Conservation (phyloP, 92 coral and sea anemone genomes). For the Zoanthus gigantus region DNA sequence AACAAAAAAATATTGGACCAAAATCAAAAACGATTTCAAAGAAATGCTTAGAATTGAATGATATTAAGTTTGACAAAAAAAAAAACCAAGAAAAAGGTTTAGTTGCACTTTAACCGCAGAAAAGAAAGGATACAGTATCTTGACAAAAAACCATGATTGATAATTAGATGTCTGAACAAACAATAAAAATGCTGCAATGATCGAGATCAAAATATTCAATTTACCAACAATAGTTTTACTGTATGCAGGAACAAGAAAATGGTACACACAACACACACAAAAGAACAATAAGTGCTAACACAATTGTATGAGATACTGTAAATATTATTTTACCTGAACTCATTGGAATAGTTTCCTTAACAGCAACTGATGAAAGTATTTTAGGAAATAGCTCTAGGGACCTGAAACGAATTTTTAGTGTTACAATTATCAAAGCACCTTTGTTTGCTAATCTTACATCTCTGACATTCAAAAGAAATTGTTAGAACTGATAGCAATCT, state of each 20-base stretch:
- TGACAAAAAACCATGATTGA: neutral
- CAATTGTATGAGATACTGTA: neutral
- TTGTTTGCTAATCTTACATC: too few species aligned
- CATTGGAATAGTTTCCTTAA: slow-evolving; percentile 88
- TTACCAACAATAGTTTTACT: neutral
- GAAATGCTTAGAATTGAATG: too few species aligned
- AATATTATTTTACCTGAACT: slow-evolving; percentile 67
- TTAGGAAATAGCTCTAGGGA: slow-evolving; percentile 91
- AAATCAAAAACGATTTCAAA: too few species aligned
- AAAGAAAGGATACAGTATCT: neutral
- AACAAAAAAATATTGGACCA: too few species aligned
- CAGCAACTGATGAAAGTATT: slow-evolving; percentile 88
- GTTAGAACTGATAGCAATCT: too few species aligned
- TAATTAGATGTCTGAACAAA: neutral
- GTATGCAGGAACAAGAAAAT: neutral
- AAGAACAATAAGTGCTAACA: neutral
- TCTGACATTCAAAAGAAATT: too few species aligned
- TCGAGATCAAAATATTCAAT: too few species aligned
- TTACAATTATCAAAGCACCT: neutral
- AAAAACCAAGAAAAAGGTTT: too few species aligned
- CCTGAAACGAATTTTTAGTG: slow-evolving; percentile 45
- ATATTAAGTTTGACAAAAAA: too few species aligned
- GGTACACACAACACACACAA: too few species aligned
- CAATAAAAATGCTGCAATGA: too few species aligned
- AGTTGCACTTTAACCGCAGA: too few species aligned